Base-by-base conservation (phyloP, 2,797 vertebrate genomes). In the Sciaenops ocellatus region DNA sequence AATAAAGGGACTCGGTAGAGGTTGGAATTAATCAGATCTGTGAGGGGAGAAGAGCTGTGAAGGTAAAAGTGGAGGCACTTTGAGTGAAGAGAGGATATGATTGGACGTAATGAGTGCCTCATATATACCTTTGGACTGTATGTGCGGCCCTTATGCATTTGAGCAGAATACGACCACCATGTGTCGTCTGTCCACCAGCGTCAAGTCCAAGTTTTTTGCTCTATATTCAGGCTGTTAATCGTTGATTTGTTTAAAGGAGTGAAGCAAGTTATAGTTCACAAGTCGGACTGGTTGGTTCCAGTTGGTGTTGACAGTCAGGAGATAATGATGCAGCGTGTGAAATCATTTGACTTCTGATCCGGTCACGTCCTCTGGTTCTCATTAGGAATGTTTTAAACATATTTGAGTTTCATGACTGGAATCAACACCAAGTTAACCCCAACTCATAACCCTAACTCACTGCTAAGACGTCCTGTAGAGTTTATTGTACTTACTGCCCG, bases 11-110 rank as follows among this genome's bases (percentile, higher is more conserved):
- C 74, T 80, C 68, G 0, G 57, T 26, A 34, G 71, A 84, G 48
- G 70, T 80, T 79, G 80, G 85, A 79, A 78, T 83, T 68, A 87
- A 88, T 92, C 79, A 79, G 51, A 74, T 82, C 76, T 81, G 60
- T 42, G 42, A 69, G 76, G 70, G 2, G 68, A 75, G 70, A 48
- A 5, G 57, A 82, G 73, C 76, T 79, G 66, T 79, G 65, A 74
- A 84, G 73, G 56, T 61, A 48, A 55, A 26, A 3, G 52, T 59
- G 65, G 44, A 76, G 59, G 34, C 76, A 50, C 72, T 80, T 75
- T 72, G 73, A 83, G 22, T 30, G 34, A 61, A 44, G 76, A 65
- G 52, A 71, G 57, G 69, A 74, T 73, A 7, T 83, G 86, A 86
- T 86, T 79, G 77, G 84, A 68, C 64, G 1, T 80, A 76, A 83